phyloP scores from a whole-genome alignment of 2,113 vertebrate species.

The Gorsachius goisagi region DNA sequence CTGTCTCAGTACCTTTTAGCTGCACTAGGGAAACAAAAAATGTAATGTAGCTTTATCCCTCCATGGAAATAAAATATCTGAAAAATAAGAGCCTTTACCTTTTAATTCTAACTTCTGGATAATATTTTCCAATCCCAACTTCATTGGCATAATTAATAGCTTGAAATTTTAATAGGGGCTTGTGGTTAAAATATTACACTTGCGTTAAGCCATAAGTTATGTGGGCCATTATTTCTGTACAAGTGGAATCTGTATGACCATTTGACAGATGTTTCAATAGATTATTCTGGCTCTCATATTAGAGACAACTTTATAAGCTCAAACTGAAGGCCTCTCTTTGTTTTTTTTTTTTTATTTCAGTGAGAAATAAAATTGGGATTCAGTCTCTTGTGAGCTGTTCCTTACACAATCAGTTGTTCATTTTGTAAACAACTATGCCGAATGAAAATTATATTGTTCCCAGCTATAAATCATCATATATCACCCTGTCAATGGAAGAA shows the following conservation, averaged over 20 bases:
- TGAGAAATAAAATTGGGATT: not conserved
- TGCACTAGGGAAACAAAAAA: not conserved
- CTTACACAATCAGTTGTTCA: not conserved
- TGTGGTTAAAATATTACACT: constrained; percentile 37
- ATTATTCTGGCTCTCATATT: not conserved
- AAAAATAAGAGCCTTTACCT: not conserved
- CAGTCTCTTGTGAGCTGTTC: not conserved
- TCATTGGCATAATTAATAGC: constrained; percentile 34
- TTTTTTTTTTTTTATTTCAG: not conserved
- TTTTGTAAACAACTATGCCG: not conserved
- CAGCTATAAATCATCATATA: not conserved
- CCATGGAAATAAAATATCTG: constrained; percentile 1
- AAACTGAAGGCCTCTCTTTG: not conserved
- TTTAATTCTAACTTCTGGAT: not conserved
- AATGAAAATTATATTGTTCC: not conserved
- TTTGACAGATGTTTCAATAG: constrained; percentile 30
- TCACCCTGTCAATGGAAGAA: not conserved
- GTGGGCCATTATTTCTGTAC: constrained; percentile 12
- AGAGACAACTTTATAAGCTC: not conserved
- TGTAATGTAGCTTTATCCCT: not conserved
- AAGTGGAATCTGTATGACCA: constrained; percentile 14
- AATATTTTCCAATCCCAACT: constrained; percentile 56
- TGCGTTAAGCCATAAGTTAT: not conserved
- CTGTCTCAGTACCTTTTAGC: not conserved
- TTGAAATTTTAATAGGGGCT: constrained; percentile 40